Conservation (phyloP, 2,888 invertebrate species). For the Leptinotarsa peninsularis region DNA sequence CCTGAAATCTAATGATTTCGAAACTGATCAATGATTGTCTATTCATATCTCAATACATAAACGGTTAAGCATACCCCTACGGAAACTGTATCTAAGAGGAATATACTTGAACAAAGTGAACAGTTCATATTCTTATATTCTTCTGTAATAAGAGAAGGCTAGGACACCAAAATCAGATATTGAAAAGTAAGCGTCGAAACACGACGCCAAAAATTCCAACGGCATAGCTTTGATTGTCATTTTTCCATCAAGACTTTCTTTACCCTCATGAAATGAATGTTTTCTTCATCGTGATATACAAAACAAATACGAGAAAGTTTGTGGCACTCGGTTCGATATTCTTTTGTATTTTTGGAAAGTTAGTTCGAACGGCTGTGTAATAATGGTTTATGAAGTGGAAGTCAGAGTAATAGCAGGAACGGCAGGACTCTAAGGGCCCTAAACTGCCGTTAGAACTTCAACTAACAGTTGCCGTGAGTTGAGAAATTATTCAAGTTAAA, state of each 20-base stretch:
- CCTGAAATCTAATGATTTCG: too few relatives aligned
- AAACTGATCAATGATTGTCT: too few relatives aligned
- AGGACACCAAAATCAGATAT: not conserved
- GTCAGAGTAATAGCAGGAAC: conserved; percentile 30
- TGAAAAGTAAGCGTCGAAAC: not conserved
- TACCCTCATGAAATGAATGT: conserved; percentile 23
- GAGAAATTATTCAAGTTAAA: conserved; percentile 50
- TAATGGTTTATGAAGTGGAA: conserved; percentile 36
- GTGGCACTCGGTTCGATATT: conserved; percentile 30
- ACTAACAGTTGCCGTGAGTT: conserved; percentile 50
- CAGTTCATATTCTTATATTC: not conserved
- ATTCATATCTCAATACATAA: too few relatives aligned
- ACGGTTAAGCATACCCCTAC: too few relatives aligned
- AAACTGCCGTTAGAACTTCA: conserved; percentile 48
- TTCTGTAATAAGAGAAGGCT: not conserved
- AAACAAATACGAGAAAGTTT: conserved; percentile 29
- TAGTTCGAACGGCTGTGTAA: conserved; percentile 30
- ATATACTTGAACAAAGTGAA: not conserved
- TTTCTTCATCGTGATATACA: conserved; percentile 1
- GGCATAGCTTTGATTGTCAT: conserved; percentile 19
- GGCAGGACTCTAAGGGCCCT: conserved; percentile 39
- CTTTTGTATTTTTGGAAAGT: conserved; percentile 39
- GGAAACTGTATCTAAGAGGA: too few relatives aligned
- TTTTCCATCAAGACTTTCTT: conserved; percentile 30
- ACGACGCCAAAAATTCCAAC: conserved; percentile 14